Evolutionary conservation across 2,113 vertebrate genomes (phyloP).

Genomic region (Talpa occidentalis): DNA sequence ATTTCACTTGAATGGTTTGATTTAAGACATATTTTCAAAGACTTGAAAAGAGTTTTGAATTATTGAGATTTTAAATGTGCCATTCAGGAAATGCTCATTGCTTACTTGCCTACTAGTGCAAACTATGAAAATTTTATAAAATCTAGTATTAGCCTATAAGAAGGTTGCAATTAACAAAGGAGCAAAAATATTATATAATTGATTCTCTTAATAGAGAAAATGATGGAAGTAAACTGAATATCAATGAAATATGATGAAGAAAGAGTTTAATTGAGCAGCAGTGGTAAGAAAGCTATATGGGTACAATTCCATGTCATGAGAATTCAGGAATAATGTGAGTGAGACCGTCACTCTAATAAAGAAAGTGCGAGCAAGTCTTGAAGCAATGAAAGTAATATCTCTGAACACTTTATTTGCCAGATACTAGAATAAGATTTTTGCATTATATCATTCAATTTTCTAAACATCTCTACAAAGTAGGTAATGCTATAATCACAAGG

Average conservation of each 20-base stretch:
- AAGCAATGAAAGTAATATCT: neutral
- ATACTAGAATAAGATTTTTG: neutral
- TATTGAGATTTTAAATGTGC: slow-evolving; percentile 22
- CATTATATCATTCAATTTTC: neutral
- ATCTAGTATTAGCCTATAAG: neutral
- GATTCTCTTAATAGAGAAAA: slow-evolving; percentile 13
- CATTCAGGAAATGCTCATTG: neutral
- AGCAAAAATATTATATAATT: slow-evolving; percentile 16
- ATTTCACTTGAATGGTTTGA: slow-evolving; percentile 53
- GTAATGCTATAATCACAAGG: too few species aligned
- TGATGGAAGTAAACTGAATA: neutral
- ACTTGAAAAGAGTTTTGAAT: slow-evolving; percentile 9
- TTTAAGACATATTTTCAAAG: slow-evolving; percentile 1
- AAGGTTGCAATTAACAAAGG: slow-evolving; percentile 3
- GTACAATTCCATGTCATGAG: neutral
- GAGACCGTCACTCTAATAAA: neutral
- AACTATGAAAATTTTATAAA: neutral
- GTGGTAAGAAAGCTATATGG: neutral
- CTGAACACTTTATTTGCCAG: neutral
- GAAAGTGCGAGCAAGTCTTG: neutral
- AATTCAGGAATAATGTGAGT: neutral
- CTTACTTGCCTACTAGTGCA: neutral
- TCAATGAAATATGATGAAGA: neutral
- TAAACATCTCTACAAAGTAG: too few species aligned
- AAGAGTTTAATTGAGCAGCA: neutral